Evolutionary conservation across 2,113 vertebrate genomes (phyloP), one percentile per base, ranked within the genome.

Genomic region (Henicopernis longicauda): DNA sequence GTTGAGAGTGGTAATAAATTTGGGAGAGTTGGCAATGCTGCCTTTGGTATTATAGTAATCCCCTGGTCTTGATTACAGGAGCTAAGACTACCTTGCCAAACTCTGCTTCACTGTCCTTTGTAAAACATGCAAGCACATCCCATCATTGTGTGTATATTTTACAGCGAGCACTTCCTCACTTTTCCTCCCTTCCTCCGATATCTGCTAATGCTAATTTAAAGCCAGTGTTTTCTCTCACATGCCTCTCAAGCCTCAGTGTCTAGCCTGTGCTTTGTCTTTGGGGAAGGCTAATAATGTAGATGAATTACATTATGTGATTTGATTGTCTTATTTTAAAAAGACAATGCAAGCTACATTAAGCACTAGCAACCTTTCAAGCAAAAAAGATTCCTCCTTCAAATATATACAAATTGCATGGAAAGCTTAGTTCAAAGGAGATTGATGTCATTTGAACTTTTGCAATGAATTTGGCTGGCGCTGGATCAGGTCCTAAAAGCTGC

Each of bases 261-360:
- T 82, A 65, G 78, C 49, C 59, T 52, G 42, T 62, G 47, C 66
- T 87, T 95, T 86, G 47, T 94, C 96, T 94, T 92, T 77, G n/a
- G 89, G 59, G 74, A 83, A 78, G 73, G 49, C 66, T 90, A 58
- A 90, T 91, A 78, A 58, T 47, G 31, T 57, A 62, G 74, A 72
- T 88, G 38, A 95, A 94, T 87, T 86, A 72, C 61, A 57, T 96
- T 77, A 57, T 73, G 50, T 42, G 85, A 86, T 95, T 95, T 86
- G 84, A 88, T 93, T 94, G 74, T 50, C 81, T 85, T 86, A 74
- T 90, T 94, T 88, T 85, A 93, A 80, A 86, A 93, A 80, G 80
- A 84, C 77, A 91, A 89, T 52, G 44, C 77, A 92, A 91, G 80
- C 94, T 96, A 91, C 86, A 84, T 86, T 93, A 92, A 95, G 70